phyloP scores from a whole-genome alignment of 2,888 invertebrate species.

The Thelaira solivaga region DNA sequence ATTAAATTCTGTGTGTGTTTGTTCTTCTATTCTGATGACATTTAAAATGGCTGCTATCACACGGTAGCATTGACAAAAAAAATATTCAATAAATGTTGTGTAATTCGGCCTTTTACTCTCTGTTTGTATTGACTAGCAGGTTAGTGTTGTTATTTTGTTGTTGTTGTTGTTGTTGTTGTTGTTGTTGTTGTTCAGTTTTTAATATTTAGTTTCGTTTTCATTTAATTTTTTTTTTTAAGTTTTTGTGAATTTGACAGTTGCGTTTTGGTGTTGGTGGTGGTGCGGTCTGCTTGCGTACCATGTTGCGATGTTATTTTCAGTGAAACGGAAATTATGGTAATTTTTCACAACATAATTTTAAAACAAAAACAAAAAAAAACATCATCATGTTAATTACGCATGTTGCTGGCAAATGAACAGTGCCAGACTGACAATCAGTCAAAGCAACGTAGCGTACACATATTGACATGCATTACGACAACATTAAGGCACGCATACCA shows the following conservation, averaged over 20 bases:
- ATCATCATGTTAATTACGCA: conserved; percentile 63
- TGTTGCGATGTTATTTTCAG: conserved; percentile 62
- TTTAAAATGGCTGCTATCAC: conserved; percentile 50
- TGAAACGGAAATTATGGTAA: conserved; percentile 65
- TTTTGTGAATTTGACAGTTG: conserved; percentile 62
- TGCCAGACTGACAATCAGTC: conserved; percentile 47
- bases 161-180: no score
- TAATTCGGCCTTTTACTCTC: conserved; percentile 41
- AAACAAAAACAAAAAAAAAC: conserved; percentile 47
- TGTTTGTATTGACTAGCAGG: conserved; percentile 19
- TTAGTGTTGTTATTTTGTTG: conserved; percentile 22
- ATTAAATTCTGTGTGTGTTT: no score
- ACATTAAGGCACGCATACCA: background rate
- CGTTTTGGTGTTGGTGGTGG: no score
- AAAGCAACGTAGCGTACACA: conserved; percentile 26
- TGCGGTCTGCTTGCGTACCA: conserved; percentile 63
- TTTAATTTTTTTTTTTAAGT: conserved; percentile 7
- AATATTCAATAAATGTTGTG: conserved; percentile 55
- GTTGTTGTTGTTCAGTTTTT: no score
- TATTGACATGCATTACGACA: conserved; percentile 15
- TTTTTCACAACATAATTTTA: conserved; percentile 60
- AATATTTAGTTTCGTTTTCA: no score
- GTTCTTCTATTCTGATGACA: conserved; percentile 6
- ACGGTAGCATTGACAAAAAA: conserved; percentile 58
- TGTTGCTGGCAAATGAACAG: conserved; percentile 54